Percentiles rank a stretch among this genome's conserved stretches.
These are phyloP conservation scores for Mythimna pallens DNA, from an alignment of 2,888 invertebrate genomes.

Conservation along the genomic window DNA sequence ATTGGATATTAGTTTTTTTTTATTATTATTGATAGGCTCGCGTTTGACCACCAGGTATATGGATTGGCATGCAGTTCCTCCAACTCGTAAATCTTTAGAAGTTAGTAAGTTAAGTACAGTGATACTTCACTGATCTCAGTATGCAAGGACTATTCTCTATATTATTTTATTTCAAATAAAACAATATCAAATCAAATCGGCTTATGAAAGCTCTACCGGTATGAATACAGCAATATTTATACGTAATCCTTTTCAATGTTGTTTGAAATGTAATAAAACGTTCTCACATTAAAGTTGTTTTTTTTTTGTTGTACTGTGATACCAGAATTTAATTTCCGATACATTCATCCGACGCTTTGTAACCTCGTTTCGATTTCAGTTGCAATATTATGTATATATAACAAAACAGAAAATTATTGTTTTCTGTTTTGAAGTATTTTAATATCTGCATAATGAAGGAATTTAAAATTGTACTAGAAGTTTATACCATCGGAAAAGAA, in stretches of 20 bases:
- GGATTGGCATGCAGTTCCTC: background rate
- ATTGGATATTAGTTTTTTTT: background rate
- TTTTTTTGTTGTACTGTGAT: slow-evolving; percentile 1
- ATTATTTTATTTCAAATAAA: background rate
- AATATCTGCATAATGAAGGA: background rate
- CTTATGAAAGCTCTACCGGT: background rate
- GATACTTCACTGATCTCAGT: no score
- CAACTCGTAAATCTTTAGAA: background rate
- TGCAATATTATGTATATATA: background rate
- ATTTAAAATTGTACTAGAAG: background rate
- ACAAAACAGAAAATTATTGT: background rate
- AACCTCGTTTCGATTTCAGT: background rate
- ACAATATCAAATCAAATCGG: background rate
- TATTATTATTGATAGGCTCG: no score
- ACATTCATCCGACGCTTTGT: slow-evolving; percentile 6
- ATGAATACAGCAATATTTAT: background rate
- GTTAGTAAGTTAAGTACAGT: no score
- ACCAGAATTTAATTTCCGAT: slow-evolving; percentile 30
- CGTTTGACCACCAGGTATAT: no score
- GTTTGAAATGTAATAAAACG: background rate
- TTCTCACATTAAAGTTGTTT: background rate
- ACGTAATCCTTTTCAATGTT: background rate
- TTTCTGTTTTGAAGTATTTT: no score
- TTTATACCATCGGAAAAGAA: background rate
- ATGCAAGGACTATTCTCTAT: background rate